These are phyloP conservation scores for Branchipolynoe longqiensis DNA, from an alignment of 2,888 invertebrate species.

Conservation along the genomic window DNA sequence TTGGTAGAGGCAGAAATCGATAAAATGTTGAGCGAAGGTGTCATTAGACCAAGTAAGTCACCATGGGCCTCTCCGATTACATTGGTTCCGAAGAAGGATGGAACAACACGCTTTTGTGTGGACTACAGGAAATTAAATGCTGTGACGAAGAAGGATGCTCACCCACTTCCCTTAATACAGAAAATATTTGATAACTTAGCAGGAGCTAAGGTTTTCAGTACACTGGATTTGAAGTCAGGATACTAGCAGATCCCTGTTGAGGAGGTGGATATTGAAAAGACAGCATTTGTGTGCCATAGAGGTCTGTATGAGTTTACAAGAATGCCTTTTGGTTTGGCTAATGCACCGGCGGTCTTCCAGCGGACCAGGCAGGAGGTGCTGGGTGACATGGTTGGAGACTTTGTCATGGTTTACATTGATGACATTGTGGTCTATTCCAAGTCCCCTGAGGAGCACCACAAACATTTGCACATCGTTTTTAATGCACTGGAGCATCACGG, in stretches of 20 bases:
- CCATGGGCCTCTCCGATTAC: background rate
- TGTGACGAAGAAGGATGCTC: background rate
- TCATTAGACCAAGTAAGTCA: background rate
- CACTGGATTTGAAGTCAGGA: background rate
- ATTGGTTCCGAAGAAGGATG: constrained; percentile 5
- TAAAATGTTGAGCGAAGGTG: background rate
- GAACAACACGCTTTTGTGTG: background rate
- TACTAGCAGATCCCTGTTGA: background rate
- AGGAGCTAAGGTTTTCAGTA: background rate
- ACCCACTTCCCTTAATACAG: background rate
- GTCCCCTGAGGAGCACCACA: constrained; percentile 62
- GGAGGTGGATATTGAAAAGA: background rate
- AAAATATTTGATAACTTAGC: background rate
- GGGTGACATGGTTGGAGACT: constrained; percentile 57
- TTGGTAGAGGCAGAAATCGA: constrained; percentile 2
- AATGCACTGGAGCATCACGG: constrained; percentile 58
- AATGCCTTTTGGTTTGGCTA: background rate
- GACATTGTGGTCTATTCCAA: constrained; percentile 65
- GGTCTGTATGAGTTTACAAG: background rate
- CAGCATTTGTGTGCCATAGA: constrained; percentile 5
- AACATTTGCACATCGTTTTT: constrained; percentile 56
- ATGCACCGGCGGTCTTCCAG: constrained; percentile 59
- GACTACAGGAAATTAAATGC: background rate
- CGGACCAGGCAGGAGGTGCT: constrained; percentile 62
- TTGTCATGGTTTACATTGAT: constrained; percentile 63